A percentile compares a stretch with the other conserved stretches of the same genome.
Conservation (phyloP, 2,888 invertebrate species). For the Euproctis similis region DNA sequence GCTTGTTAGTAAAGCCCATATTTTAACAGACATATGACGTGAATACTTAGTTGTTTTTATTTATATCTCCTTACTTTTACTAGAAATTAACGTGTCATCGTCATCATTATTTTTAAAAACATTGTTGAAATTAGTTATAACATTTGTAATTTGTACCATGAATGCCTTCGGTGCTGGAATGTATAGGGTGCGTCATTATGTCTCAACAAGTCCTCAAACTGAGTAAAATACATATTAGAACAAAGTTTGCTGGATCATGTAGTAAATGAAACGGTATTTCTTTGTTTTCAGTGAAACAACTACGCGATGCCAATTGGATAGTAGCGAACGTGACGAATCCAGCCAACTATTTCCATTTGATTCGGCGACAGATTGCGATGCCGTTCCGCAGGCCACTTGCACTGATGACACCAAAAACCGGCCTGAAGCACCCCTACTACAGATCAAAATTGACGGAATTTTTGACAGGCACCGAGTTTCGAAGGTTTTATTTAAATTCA, state of each 20-base stretch:
- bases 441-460: conserved; percentile 83
- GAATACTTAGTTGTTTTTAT: too few species aligned
- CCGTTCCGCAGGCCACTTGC: conserved; percentile 89
- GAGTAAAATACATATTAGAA: not conserved
- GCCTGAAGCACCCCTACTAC: conserved; percentile 85
- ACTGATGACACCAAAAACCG: conserved; percentile 85
- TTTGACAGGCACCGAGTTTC: conserved; percentile 71
- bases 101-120: too few species aligned
- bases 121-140: too few species aligned
- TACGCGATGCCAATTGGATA: conserved; percentile 83
- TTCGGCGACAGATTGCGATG: conserved; percentile 84
- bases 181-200: not conserved
- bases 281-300: conserved; percentile 80
- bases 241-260: too few species aligned
- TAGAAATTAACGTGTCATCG: too few species aligned
- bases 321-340: conserved; percentile 84
- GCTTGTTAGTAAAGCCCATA: too few species aligned
- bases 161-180: too few species aligned
- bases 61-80: too few species aligned
- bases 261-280: too few species aligned
- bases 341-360: conserved; percentile 85
- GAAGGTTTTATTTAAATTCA: too few species aligned
- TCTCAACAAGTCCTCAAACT: not conserved
- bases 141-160: too few species aligned
- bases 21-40: too few species aligned